phyloP scores from a whole-genome alignment of 64 coral and sea anemone species.

The Acropora yongei region DNA sequence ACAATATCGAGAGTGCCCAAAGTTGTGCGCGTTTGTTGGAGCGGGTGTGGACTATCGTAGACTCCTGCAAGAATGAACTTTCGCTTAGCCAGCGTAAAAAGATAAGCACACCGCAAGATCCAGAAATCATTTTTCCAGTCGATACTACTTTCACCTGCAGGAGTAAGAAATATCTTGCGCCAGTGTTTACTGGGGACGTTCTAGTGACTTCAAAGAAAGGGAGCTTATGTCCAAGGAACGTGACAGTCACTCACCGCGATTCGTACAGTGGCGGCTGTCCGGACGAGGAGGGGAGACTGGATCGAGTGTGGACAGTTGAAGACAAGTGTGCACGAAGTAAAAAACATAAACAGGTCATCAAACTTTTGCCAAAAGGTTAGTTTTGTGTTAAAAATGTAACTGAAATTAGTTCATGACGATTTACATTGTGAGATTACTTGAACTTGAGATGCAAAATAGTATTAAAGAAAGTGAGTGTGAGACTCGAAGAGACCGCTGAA shows the following conservation, averaged over 20 bases:
- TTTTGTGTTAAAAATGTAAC: background rate
- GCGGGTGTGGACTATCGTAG: slow-evolving; percentile 30
- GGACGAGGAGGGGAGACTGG: background rate
- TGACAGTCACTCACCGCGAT: background rate
- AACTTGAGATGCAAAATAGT: too few species aligned
- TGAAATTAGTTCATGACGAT: too few species aligned
- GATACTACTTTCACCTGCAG: slow-evolving; percentile 17
- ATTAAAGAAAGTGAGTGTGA: too few species aligned
- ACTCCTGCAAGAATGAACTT: slow-evolving; percentile 21
- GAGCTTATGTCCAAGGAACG: background rate
- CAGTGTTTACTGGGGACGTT: background rate
- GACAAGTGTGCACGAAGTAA: background rate
- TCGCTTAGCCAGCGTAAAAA: background rate
- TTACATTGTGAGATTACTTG: too few species aligned
- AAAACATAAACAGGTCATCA: slow-evolving; percentile 14
- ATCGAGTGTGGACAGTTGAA: slow-evolving; percentile 15
- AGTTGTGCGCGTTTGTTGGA: background rate
- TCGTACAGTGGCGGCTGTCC: background rate
- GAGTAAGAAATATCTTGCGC: slow-evolving; percentile 3
- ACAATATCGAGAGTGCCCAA: background rate
- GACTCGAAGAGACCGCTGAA: too few species aligned
- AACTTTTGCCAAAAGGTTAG: slow-evolving; percentile 11
- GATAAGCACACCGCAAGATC: background rate
- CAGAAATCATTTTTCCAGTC: slow-evolving; percentile 18
- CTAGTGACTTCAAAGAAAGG: background rate